Evolutionary conservation across 2,113 vertebrate genomes (phyloP).

Genomic region (Falco punctatus): DNA sequence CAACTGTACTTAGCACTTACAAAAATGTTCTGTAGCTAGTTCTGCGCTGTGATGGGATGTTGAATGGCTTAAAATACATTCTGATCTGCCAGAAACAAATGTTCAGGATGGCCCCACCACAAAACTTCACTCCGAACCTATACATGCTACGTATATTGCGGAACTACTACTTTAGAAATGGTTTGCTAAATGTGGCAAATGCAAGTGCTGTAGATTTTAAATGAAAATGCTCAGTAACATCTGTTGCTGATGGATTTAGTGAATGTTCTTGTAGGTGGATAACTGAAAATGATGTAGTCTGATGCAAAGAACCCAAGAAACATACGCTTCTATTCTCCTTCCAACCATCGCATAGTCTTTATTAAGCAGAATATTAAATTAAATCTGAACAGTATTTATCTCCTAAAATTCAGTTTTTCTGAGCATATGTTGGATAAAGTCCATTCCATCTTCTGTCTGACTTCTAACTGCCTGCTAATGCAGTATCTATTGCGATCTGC

Average conservation of each 20-base stretch:
- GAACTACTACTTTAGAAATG: neutral
- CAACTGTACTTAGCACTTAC: neutral
- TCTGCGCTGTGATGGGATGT: neutral
- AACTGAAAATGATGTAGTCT: neutral
- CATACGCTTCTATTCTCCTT: constrained; percentile 29
- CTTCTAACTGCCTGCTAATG: constrained; percentile 22
- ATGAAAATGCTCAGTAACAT: neutral
- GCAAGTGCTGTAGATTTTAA: neutral
- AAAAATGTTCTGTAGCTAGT: neutral
- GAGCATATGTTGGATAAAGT: constrained; percentile 7
- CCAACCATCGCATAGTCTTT: constrained; percentile 42
- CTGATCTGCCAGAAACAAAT: neutral
- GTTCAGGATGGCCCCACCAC: neutral
- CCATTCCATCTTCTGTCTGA: neutral
- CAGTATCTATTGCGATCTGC: neutral
- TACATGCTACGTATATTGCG: neutral
- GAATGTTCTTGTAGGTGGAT: neutral
- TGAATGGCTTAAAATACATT: neutral
- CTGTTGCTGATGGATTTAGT: neutral
- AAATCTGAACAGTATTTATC: constrained; percentile 40
- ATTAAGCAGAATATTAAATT: constrained; percentile 68
- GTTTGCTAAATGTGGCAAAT: neutral
- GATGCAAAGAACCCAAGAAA: constrained; percentile 29
- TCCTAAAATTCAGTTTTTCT: constrained; percentile 26
- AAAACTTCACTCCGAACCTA: neutral